These are phyloP conservation scores for Agrotis segetum DNA, from an alignment of 2,888 invertebrate species.

Conservation along the genomic window DNA sequence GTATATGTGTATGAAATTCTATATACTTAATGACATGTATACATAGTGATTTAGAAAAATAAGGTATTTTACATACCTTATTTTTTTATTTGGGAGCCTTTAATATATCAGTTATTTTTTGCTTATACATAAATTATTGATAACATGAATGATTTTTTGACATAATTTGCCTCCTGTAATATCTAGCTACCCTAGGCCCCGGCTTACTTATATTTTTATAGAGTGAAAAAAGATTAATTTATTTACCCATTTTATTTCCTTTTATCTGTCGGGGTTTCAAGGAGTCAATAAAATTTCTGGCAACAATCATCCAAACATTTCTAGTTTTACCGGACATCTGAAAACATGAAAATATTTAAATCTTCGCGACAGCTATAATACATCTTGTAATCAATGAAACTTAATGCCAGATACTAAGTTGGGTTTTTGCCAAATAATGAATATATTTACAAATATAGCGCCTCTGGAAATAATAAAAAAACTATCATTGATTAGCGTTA, in stretches of 20 bases:
- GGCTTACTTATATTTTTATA: neutral
- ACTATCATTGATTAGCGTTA: neutral
- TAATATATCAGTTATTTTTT: no score
- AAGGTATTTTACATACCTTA: no score
- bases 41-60: no score
- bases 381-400: neutral
- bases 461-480: neutral
- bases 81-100: no score
- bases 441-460: slow-evolving; percentile 16
- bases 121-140: no score
- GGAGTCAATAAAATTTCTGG: slow-evolving; percentile 92
- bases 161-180: no score
- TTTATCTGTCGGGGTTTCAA: slow-evolving; percentile 83
- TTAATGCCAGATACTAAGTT: neutral
- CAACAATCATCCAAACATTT: slow-evolving; percentile 85
- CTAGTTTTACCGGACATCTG: slow-evolving; percentile 84
- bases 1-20: no score
- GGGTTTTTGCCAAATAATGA: slow-evolving; percentile 15
- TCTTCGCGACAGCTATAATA: neutral
- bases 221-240: neutral
- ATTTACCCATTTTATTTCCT: slow-evolving; percentile 83
- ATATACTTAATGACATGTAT: no score
- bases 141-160: no score
- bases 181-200: no score
- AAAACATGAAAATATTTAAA: slow-evolving; percentile 29